Conservation (phyloP, 2,888 invertebrate genomes). For the Chesias legatella region DNA sequence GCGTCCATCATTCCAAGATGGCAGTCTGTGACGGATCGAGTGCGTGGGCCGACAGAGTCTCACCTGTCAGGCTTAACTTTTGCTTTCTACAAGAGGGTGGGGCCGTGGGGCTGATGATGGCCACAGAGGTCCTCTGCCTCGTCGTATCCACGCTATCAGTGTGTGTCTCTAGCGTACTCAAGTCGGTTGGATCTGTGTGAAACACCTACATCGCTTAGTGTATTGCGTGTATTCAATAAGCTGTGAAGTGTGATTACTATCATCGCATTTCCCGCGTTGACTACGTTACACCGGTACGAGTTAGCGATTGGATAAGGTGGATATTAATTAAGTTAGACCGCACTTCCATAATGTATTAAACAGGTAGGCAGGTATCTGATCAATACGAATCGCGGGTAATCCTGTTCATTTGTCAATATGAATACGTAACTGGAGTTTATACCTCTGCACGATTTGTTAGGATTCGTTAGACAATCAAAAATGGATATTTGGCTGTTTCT, state of each 20-base stretch:
- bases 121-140: conserved; percentile 76
- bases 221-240: conserved; percentile 29
- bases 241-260: conserved; percentile 18
- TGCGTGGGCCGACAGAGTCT: conserved; percentile 55
- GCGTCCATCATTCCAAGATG: too few relatives aligned
- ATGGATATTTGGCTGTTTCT: neutral
- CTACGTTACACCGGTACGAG: too few relatives aligned
- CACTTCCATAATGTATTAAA: conserved; percentile 16
- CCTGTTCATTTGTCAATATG: conserved; percentile 29
- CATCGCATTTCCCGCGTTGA: conserved; percentile 12
- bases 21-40: conserved; percentile 22
- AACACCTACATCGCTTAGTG: conserved; percentile 70
- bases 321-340: conserved; percentile 22
- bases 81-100: conserved; percentile 83
- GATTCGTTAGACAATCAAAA: conserved; percentile 3
- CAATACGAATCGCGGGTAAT: conserved; percentile 32
- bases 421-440: conserved; percentile 27
- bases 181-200: conserved; percentile 69
- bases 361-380: conserved; percentile 30
- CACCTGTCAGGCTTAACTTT: conserved; percentile 85
- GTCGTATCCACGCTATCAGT: conserved; percentile 48
- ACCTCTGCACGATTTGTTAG: too few relatives aligned
- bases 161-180: conserved; percentile 58
- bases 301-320: conserved; percentile 15
- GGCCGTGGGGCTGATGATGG: conserved; percentile 82